A percentile compares a stretch with the other conserved stretches of the same genome.
These are phyloP conservation scores for Metalampra italica DNA, from an alignment of 2,888 invertebrate genomes.

Conservation along the genomic window DNA sequence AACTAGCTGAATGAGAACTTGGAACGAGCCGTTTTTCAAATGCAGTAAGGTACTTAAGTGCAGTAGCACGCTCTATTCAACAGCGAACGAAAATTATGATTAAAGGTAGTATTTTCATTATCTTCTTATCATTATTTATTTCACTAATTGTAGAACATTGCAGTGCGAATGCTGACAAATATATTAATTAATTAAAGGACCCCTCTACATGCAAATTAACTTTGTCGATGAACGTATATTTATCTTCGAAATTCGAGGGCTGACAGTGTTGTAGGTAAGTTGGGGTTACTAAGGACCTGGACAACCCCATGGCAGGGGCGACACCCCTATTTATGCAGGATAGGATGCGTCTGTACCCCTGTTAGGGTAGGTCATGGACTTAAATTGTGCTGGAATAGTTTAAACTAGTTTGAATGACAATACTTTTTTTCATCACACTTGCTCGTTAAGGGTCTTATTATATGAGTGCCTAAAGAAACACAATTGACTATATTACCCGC, in stretches of 20 bases:
- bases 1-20: background rate
- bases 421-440: too few species aligned
- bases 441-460: background rate
- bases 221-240: constrained; percentile 30
- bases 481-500: too few species aligned
- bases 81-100: too few species aligned
- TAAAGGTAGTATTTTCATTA: too few species aligned
- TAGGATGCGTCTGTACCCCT: background rate
- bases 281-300: constrained; percentile 23
- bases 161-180: constrained; percentile 2
- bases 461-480: too few species aligned
- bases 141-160: too few species aligned
- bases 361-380: background rate
- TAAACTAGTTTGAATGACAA: too few species aligned
- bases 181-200: constrained; percentile 18
- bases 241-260: constrained; percentile 41
- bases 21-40: too few species aligned
- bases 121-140: too few species aligned
- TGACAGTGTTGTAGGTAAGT: background rate
- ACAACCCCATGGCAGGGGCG: constrained; percentile 31
- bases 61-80: too few species aligned
- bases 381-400: background rate
- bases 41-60: too few species aligned
- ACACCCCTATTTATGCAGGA: constrained; percentile 30
- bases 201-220: constrained; percentile 33